Percentiles rank a stretch among this genome's conserved stretches.
Evolutionary conservation across 2,113 vertebrate genomes (phyloP).

Genomic region (Mesocricetus auratus): DNA sequence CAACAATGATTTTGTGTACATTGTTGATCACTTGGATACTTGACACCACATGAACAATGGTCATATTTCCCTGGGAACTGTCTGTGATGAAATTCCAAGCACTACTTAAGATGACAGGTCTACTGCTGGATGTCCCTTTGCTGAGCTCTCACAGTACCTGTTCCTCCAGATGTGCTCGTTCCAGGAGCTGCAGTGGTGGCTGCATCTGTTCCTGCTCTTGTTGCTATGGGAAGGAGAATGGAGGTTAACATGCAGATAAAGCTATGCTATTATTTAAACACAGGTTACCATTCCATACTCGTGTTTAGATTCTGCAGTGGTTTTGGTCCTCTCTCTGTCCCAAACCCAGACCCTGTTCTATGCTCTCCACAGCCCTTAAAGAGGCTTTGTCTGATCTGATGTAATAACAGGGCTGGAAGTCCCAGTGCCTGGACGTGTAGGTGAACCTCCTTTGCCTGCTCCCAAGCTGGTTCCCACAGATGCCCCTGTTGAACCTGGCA

Average conservation of each 20-base stretch:
- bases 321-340: background rate
- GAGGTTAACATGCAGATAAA: background rate
- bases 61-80: background rate
- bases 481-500: background rate
- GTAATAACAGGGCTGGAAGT: background rate
- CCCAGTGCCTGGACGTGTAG: background rate
- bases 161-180: background rate
- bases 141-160: background rate
- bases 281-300: background rate
- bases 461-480: rapidly evolving
- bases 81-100: background rate
- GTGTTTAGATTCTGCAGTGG: background rate
- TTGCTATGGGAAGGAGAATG: background rate
- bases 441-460: background rate
- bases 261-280: background rate
- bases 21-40: background rate
- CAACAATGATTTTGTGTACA: background rate
- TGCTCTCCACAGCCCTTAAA: background rate
- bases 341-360: background rate
- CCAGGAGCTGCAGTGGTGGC: background rate
- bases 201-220: background rate
- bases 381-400: background rate
- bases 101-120: background rate
- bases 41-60: background rate
- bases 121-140: too few species aligned